Percentiles rank a stretch among this genome's conserved stretches.
Conservation (phyloP, 2,888 invertebrate genomes). For the Microplitis deprimator region DNA sequence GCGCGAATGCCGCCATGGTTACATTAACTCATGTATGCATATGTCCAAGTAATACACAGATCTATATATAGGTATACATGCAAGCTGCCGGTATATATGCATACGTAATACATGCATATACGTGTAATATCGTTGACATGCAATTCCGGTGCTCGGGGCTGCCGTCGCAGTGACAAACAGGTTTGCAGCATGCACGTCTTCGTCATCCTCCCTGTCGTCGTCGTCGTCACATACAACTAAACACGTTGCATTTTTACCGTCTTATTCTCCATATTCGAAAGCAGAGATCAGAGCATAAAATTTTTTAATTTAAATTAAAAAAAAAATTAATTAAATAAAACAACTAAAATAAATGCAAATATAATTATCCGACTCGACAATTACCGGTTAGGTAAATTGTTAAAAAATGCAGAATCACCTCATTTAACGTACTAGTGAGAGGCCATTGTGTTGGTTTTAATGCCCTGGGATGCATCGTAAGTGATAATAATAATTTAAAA, state of each 20-base stretch:
- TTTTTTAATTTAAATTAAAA: background rate
- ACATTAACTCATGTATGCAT: slow-evolving; percentile 3
- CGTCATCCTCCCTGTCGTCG: slow-evolving; percentile 10
- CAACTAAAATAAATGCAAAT: background rate
- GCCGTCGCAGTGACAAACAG: slow-evolving; percentile 56
- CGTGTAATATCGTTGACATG: slow-evolving; percentile 59
- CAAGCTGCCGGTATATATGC: slow-evolving; percentile 15
- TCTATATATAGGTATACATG: too few species aligned
- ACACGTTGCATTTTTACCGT: slow-evolving; percentile 10
- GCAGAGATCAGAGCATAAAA: background rate
- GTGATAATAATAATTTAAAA: background rate
- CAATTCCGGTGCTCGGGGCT: slow-evolving; percentile 55
- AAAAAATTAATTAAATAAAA: background rate
- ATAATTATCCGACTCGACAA: slow-evolving; percentile 5
- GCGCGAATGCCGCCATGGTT: slow-evolving; percentile 20
- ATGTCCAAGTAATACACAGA: background rate
- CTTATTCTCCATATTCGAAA: background rate
- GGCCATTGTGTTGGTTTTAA: background rate
- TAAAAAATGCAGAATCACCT: slow-evolving; percentile 3
- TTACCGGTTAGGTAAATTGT: background rate
- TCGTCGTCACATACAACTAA: background rate
- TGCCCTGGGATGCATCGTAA: background rate
- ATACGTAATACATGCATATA: slow-evolving; percentile 50
- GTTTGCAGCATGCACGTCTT: slow-evolving; percentile 56
- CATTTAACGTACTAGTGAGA: background rate